These are phyloP conservation scores for Nemurella pictetii DNA, from an alignment of 2,888 invertebrate genomes.

Conservation along the genomic window DNA sequence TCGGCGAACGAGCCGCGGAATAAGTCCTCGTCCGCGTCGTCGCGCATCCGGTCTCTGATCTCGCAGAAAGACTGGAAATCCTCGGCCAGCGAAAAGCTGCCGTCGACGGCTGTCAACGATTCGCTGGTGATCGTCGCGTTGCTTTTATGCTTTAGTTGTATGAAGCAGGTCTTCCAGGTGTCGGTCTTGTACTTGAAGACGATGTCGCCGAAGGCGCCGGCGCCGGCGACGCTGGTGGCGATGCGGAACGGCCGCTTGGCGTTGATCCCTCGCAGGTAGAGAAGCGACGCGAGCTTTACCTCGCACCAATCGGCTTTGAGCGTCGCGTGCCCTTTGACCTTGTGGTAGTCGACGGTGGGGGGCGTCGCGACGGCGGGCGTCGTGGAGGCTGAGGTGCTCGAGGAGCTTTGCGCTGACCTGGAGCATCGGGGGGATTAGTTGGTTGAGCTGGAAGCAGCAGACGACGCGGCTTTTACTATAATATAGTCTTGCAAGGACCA, in stretches of 20 bases:
- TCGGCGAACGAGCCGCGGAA: neutral
- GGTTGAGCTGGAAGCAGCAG: no score
- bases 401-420: neutral
- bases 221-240: slow-evolving; percentile 1
- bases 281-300: neutral
- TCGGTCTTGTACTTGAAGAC: slow-evolving; percentile 1
- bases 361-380: neutral
- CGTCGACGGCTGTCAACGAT: neutral
- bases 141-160: neutral
- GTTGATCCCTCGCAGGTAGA: slow-evolving; percentile 17
- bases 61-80: neutral
- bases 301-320: neutral
- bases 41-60: neutral
- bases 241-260: neutral
- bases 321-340: neutral
- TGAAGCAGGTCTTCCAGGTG: slow-evolving; percentile 14
- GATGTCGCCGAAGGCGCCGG: slow-evolving; percentile 1
- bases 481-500: no score
- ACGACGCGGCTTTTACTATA: no score
- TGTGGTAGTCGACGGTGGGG: neutral
- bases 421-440: no score
- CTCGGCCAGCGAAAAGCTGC: neutral
- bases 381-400: neutral
- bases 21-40: neutral
- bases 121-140: neutral